These are phyloP conservation scores for Drosophila yooni DNA, from an alignment of 2,888 invertebrate species.

Conservation along the genomic window DNA sequence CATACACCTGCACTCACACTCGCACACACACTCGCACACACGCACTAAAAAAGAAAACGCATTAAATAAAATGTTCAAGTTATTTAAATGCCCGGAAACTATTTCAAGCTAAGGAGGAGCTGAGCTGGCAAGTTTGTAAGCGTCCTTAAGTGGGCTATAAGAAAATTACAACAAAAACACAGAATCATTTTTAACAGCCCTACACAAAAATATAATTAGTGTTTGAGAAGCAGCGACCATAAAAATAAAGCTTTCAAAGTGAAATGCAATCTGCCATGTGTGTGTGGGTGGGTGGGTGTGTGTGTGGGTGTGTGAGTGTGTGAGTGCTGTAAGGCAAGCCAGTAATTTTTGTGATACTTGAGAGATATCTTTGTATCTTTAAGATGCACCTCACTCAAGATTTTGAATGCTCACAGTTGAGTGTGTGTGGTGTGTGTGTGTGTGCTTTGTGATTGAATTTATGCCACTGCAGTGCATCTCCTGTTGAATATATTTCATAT, in stretches of 20 bases:
- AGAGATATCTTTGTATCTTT: constrained; percentile 1
- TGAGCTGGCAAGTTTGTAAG: constrained; percentile 57
- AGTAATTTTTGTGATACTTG: constrained; percentile 17
- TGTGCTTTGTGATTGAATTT: background rate
- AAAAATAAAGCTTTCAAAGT: constrained; percentile 27
- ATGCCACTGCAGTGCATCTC: background rate
- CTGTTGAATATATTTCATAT: background rate
- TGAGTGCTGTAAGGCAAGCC: constrained; percentile 6
- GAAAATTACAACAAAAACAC: constrained; percentile 13
- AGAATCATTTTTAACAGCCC: constrained; percentile 37
- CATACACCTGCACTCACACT: constrained; percentile 15
- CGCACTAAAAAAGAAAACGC: constrained; percentile 40
- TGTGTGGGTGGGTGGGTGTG: background rate
- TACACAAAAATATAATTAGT: constrained; percentile 63
- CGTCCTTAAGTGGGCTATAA: constrained; percentile 71
- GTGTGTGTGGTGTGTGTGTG: background rate
- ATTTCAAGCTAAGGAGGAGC: constrained; percentile 37
- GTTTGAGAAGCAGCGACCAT: constrained; percentile 20
- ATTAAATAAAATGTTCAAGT: constrained; percentile 59
- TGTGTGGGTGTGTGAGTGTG: background rate
- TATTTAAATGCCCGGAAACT: constrained; percentile 69
- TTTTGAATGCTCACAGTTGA: constrained; percentile 6
- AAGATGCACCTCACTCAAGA: constrained; percentile 7
- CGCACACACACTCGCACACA: constrained; percentile 1
- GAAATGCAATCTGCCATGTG: constrained; percentile 6